Evolutionary conservation across 30 jellyfish, hydroid and myxozoan species (phyloP), one percentile per base, ranked within the genome.

Genomic region (Calvadosia cruxmelitensis): DNA sequence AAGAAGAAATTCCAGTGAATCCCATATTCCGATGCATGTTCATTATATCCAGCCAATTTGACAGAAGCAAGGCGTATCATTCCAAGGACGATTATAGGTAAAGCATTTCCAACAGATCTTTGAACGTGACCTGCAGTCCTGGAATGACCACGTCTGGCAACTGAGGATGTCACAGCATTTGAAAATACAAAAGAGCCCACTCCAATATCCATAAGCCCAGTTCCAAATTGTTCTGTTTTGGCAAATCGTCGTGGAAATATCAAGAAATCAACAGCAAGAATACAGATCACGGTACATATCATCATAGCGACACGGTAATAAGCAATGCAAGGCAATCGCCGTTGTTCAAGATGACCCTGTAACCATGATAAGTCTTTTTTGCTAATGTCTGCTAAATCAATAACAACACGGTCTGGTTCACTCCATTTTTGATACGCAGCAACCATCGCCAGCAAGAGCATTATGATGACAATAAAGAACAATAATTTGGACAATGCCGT

Each of bases 1-100:
- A 90, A 75, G 73, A 90, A 90, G 64, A 90, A 90, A 52, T 90
- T 90, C 98, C 98, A 90, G 49, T 90, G 95, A 12, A 72, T 73
- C 2, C 98, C 98, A 82, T 90, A 90, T 42, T 90, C 98, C 27
- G 95, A 34, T n/a, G 71, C 92, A 72, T 77, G 87, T 65, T 90
- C 92, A 31, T 90, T 92, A 66, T 90, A 90, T 49, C 51, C 71
- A 29, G 81, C 74, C 27, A 72, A 79, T 69, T 90, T 90, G 50
- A 90, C 71, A n/a, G 77, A 27, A 0, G 70, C 26, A 24, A 82
- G 50, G 64, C 98, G 53, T 3, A 73, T 3, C 24, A 68, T 13
- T 20, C 98, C 98, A 66, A 82, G 86, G 31, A 69, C 3, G 34
- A 81, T 3, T 15, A 90, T 28, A 1, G 89, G 84, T 1, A 76